Evolutionary conservation across 1,140 invertebrate species (phyloP).

Genomic region (Vanessa atalanta): DNA sequence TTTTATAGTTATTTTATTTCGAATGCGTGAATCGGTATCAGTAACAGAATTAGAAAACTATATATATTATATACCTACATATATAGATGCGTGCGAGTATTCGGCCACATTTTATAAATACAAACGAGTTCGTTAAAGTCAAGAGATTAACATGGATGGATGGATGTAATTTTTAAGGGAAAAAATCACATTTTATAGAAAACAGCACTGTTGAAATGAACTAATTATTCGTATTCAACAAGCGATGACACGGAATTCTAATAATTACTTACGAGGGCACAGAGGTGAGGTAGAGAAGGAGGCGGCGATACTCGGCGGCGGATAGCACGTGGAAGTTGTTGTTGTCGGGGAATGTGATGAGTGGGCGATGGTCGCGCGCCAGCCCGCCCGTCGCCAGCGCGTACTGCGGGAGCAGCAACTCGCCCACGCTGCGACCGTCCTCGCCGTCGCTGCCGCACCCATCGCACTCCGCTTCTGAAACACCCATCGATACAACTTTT

Average conservation of each 20-base stretch:
- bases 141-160: too few species aligned
- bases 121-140: too few species aligned
- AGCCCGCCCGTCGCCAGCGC: slow-evolving; percentile 95
- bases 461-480: slow-evolving; percentile 79
- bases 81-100: too few species aligned
- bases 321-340: slow-evolving; percentile 91
- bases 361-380: slow-evolving; percentile 93
- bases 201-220: not conserved
- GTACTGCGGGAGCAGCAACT: slow-evolving; percentile 92
- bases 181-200: too few species aligned
- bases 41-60: too few species aligned
- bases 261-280: slow-evolving; percentile 91
- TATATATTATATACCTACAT: too few species aligned
- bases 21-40: too few species aligned
- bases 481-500: not conserved
- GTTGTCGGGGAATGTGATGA: slow-evolving; percentile 96
- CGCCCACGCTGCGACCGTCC: slow-evolving; percentile 84
- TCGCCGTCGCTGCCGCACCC: slow-evolving; percentile 67
- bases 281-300: slow-evolving; percentile 96
- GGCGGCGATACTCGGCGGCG: slow-evolving; percentile 93
- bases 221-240: not conserved
- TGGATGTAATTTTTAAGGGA: too few species aligned
- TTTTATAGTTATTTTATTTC: too few species aligned
- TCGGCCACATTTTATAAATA: too few species aligned
- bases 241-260: not conserved